These are phyloP conservation scores for Echinops telfairi DNA, from an alignment of 2,113 vertebrate species.

Conservation along the genomic window DNA sequence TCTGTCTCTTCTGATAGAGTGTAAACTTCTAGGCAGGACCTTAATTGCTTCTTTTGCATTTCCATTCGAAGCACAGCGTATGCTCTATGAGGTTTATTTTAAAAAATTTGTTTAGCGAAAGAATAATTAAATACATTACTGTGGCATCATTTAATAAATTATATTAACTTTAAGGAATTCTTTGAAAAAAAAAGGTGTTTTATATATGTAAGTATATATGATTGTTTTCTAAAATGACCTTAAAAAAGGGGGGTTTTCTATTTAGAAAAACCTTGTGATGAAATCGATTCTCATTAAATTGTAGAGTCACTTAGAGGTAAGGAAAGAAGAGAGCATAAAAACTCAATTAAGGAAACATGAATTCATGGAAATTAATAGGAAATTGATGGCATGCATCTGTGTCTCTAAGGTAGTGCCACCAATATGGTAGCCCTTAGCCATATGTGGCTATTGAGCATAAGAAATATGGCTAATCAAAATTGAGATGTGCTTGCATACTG, in stretches of 20 bases:
- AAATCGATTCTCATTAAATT: slow-evolving; percentile 73
- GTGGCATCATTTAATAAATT: background rate
- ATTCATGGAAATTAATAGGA: slow-evolving; percentile 42
- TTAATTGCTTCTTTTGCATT: background rate
- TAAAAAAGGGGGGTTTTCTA: background rate
- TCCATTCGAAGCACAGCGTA: background rate
- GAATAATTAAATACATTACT: background rate
- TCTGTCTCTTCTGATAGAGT: background rate
- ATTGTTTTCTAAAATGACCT: too few relatives aligned
- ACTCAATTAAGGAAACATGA: slow-evolving; percentile 75
- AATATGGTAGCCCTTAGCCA: too few relatives aligned
- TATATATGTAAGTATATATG: too few relatives aligned
- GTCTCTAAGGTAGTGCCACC: too few relatives aligned
- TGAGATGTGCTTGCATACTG: too few relatives aligned
- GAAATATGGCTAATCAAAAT: too few relatives aligned
- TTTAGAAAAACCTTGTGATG: slow-evolving; percentile 20
- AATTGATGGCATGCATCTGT: too few relatives aligned
- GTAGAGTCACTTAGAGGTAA: slow-evolving; percentile 56
- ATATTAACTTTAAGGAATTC: too few relatives aligned
- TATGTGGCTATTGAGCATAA: too few relatives aligned
- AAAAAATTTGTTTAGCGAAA: background rate
- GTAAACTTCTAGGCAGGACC: background rate
- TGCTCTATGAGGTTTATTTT: background rate
- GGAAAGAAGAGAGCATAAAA: slow-evolving; percentile 60
- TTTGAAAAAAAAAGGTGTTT: too few relatives aligned